Conservation (phyloP, 2,113 vertebrate species). For the Mus pahari region DNA sequence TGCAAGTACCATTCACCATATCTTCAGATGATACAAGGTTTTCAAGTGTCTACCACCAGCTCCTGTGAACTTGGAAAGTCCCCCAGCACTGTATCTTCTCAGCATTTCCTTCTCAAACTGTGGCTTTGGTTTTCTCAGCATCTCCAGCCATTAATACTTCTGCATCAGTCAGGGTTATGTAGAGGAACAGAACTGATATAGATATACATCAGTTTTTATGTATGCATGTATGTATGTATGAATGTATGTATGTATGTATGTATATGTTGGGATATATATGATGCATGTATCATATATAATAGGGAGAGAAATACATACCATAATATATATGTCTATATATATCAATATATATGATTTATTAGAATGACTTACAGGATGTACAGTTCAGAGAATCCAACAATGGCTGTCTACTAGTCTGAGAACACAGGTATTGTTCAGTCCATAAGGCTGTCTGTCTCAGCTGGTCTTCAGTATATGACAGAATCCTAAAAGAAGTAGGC, state of each 20-base stretch:
- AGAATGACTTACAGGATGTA: neutral
- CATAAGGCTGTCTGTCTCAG: neutral
- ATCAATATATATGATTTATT: neutral
- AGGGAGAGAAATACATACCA: no score
- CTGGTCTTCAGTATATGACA: neutral
- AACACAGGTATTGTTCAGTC: neutral
- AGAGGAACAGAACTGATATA: neutral
- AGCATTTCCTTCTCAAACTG: neutral
- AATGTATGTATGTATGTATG: no score
- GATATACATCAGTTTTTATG: neutral
- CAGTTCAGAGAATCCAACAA: neutral
- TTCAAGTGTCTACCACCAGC: neutral
- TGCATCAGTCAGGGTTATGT: neutral
- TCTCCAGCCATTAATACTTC: neutral
- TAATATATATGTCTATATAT: neutral
- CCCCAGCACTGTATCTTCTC: no score
- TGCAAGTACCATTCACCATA: neutral
- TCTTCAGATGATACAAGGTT: neutral
- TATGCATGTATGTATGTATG: neutral
- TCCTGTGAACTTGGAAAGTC: neutral
- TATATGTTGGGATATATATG: neutral
- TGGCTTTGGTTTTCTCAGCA: neutral
- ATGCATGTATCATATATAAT: neutral
- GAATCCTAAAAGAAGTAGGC: neutral
- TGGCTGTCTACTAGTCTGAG: neutral